Evolutionary conservation across 2,113 vertebrate genomes (phyloP).

Genomic region (Hylia prasina): DNA sequence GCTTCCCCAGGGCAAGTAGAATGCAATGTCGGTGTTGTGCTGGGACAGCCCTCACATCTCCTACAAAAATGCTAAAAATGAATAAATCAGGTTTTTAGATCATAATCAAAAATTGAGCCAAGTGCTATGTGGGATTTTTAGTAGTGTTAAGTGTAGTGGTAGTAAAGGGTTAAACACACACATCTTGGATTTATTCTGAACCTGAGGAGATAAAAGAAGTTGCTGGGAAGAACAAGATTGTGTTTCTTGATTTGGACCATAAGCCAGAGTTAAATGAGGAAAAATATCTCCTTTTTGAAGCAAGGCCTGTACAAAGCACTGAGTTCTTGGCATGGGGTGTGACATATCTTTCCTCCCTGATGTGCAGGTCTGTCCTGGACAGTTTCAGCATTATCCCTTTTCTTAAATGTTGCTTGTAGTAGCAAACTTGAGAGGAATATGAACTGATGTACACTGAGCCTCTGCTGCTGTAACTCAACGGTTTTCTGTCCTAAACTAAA

Average conservation of each 20-base stretch:
- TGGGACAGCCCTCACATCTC: not conserved
- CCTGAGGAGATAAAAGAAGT: not conserved
- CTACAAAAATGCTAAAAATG: not conserved
- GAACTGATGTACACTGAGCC: rapidly evolving
- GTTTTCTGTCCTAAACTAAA: not conserved
- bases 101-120: not conserved
- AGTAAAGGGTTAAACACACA: not conserved
- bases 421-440: not conserved
- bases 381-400: not conserved
- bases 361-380: not conserved
- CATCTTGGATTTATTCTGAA: not conserved
- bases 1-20: not conserved
- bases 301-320: not conserved
- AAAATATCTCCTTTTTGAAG: not conserved
- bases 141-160: not conserved
- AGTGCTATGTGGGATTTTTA: not conserved
- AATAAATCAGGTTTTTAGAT: not conserved
- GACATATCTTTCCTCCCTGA: not conserved
- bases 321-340: not conserved
- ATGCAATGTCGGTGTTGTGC: not conserved
- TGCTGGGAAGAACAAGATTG: not conserved
- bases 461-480: not conserved
- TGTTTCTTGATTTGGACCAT: rapidly evolving
- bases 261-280: not conserved
- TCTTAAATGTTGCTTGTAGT: not conserved